phyloP scores from a whole-genome alignment of 2,888 invertebrate genomes.

The Heliothis peltigera region DNA sequence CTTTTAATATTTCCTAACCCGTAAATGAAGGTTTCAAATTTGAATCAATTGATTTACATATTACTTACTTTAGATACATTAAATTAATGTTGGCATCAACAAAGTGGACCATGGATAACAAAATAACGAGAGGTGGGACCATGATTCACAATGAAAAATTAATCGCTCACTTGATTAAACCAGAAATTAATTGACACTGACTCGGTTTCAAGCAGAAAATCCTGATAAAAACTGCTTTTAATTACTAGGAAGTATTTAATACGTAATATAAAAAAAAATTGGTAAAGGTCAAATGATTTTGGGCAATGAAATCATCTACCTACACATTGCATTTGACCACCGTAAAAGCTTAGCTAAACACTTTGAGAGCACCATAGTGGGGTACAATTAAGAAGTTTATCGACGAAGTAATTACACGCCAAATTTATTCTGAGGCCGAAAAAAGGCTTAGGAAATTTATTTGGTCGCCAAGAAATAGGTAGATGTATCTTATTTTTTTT shows the following conservation, averaged over 20 bases:
- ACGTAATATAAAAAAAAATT: constrained; percentile 17
- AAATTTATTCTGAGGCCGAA: constrained; percentile 17
- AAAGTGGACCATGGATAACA: too few species aligned
- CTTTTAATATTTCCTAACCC: neutral
- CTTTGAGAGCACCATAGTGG: constrained; percentile 19
- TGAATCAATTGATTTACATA: neutral
- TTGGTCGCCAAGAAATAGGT: constrained; percentile 22
- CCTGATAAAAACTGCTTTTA: neutral
- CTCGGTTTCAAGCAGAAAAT: neutral
- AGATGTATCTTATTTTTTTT: constrained; percentile 64
- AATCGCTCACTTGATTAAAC: constrained; percentile 3
- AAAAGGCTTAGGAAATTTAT: constrained; percentile 23
- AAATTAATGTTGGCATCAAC: neutral
- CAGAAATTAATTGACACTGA: constrained; percentile 7
- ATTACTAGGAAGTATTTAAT: constrained; percentile 12
- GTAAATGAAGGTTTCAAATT: neutral
- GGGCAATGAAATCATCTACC: constrained; percentile 18
- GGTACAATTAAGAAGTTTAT: constrained; percentile 28
- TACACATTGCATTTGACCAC: constrained; percentile 37
- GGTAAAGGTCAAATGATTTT: constrained; percentile 28
- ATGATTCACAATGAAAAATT: constrained; percentile 8
- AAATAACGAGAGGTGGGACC: too few species aligned
- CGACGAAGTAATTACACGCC: constrained; percentile 32
- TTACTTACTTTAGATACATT: neutral
- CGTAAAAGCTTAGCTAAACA: constrained; percentile 26